Conservation (phyloP, 2,797 vertebrate genomes). For the Sarcophilus harrisii region DNA sequence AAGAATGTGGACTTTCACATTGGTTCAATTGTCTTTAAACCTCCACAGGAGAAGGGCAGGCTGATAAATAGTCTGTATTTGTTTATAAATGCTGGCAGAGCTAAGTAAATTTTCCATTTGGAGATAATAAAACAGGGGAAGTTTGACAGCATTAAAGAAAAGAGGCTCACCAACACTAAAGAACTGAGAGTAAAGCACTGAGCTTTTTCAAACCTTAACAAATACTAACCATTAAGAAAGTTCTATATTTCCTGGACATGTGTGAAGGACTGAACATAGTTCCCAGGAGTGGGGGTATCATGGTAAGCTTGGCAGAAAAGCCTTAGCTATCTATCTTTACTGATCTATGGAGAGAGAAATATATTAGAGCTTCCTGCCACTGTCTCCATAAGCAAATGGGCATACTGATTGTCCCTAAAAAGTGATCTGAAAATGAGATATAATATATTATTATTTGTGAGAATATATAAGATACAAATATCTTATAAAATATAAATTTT, state of each 20-base stretch:
- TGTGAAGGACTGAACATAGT: conserved; percentile 2
- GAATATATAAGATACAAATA: background rate
- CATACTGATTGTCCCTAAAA: conserved; percentile 67
- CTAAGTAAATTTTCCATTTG: conserved; percentile 13
- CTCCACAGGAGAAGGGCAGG: background rate
- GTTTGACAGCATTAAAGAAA: conserved; percentile 4
- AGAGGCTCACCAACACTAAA: conserved; percentile 15
- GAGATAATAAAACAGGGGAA: conserved; percentile 19
- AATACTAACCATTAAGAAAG: conserved; percentile 54
- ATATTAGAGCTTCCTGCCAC: conserved; percentile 60
- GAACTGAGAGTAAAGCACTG: background rate
- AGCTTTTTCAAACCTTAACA: conserved; percentile 45
- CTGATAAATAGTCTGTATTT: background rate
- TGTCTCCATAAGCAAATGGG: conserved; percentile 64
- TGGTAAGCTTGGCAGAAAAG: conserved; percentile 42
- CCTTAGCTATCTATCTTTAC: conserved; percentile 24
- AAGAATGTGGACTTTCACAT: background rate
- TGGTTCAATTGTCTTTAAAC: background rate
- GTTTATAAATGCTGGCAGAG: background rate
- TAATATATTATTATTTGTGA: conserved; percentile 53
- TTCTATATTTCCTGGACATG: conserved; percentile 8
- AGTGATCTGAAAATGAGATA: conserved; percentile 73
- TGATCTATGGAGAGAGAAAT: conserved; percentile 67
- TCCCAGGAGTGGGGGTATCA: conserved; percentile 21
- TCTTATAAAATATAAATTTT: background rate